phyloP scores from a whole-genome alignment of 2,113 vertebrate species.

The Charina bottae region DNA sequence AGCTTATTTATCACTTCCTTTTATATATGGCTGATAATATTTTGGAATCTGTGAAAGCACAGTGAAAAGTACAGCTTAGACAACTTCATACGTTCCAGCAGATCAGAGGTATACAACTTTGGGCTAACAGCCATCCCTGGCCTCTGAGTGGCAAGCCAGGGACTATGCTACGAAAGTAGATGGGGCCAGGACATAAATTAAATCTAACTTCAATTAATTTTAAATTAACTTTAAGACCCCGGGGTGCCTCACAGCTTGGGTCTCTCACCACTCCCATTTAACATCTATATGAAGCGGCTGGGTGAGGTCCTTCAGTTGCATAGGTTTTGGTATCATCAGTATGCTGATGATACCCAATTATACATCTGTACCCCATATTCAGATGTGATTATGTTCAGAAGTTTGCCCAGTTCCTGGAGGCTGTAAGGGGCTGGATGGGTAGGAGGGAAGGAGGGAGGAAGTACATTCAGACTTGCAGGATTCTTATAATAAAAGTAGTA shows the following conservation, averaged over 20 bases:
- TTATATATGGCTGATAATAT: neutral
- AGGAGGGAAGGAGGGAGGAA: neutral
- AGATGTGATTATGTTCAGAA: no score
- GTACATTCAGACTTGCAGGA: neutral
- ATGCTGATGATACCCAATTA: no score
- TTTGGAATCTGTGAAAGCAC: neutral
- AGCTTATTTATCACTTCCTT: neutral
- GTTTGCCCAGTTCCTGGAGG: no score
- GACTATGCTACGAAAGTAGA: neutral
- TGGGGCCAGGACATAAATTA: neutral
- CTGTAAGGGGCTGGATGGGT: no score
- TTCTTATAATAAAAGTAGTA: neutral
- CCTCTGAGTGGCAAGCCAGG: neutral
- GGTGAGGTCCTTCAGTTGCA: no score
- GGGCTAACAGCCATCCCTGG: neutral
- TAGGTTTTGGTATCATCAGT: no score
- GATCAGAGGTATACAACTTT: neutral
- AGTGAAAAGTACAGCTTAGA: neutral
- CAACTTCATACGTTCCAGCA: neutral
- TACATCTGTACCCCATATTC: no score
- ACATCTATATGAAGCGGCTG: no score
- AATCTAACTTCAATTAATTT: neutral
- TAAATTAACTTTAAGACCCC: neutral
- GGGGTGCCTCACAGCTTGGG: neutral
- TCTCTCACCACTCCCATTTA: neutral